Evolutionary conservation across 2,797 vertebrate genomes (phyloP), one percentile per base, ranked within the genome.

Genomic region (Thalassophryne amazonica): DNA sequence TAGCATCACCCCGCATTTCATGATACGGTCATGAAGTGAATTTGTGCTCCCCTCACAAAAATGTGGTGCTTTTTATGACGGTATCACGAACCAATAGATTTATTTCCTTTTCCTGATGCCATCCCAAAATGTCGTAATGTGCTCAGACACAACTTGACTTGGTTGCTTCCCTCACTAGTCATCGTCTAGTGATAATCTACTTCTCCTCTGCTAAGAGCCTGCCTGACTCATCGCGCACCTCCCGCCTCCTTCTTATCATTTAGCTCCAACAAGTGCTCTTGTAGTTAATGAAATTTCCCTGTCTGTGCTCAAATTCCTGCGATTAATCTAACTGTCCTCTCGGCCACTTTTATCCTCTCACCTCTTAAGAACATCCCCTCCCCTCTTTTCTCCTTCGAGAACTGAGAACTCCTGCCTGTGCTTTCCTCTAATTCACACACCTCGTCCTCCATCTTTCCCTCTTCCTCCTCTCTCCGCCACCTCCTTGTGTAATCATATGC

Each of bases 401-500:
- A 59, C 41, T 61, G 60, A 37, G 43, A 55, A 55, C 65, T 64
- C 41, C 45, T 40, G 36, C 39, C 40, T 22, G 2, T 17, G 29
- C 8, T 17, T 18, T 35, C 38, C 20, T 34, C 33, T 25, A 48
- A 53, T 37, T 27, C 22, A 47, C 32, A 27, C 13, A 47, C 23
- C 35, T 41, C 21, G 45, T 34, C 25, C 37, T 34, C 33, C 25
- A 48, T 53, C 37, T 27, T 22, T 47, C 32, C 27, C 13, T 47
- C 23, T 35, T 41, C 21, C 45, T 34, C 25, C 37, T 33, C 5
- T 32, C 32, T 18, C 29, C 32, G 25, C n/a, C 15, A 14, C 38
- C 32, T 41, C 27, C 8, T 34, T 69, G 62, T 81, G 78, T 92
- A 91, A 93, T 87, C 49, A 24, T 82, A 88, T 90, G 89, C 91